phyloP scores from a whole-genome alignment of 2,888 invertebrate genomes.

The Cephus spinipes region DNA sequence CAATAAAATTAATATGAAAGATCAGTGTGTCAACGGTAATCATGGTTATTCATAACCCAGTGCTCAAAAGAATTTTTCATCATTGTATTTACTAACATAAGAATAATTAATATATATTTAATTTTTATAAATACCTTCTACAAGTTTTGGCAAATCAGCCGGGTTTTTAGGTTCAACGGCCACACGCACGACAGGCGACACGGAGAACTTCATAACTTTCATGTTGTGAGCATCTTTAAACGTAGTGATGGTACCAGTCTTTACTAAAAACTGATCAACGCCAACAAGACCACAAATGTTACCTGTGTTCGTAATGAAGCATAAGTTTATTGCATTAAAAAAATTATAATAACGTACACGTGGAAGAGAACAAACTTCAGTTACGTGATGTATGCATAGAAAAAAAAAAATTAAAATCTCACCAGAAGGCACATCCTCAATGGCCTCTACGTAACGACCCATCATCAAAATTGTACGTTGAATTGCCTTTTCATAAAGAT shows the following conservation, averaged over 20 bases:
- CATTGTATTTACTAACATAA: conserved; percentile 30
- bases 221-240: conserved; percentile 99
- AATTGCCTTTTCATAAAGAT: conserved; percentile 98
- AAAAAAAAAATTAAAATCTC: conserved; percentile 45
- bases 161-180: conserved; percentile 99
- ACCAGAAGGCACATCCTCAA: conserved; percentile 98
- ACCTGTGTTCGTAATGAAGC: conserved; percentile 65
- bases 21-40: conserved; percentile 59
- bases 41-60: conserved; percentile 63
- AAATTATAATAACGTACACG: background rate
- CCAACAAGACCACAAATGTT: conserved; percentile 99
- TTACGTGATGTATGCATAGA: background rate
- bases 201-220: conserved; percentile 99
- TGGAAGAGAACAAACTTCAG: background rate
- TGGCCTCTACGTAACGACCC: conserved; percentile 99
- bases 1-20: background rate
- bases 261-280: conserved; percentile 99
- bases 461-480: conserved; percentile 99
- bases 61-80: conserved; percentile 58
- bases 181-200: conserved; percentile 98
- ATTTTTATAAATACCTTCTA: conserved; percentile 74
- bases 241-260: conserved; percentile 99
- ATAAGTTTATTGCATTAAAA: background rate
- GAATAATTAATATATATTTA: background rate
- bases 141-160: conserved; percentile 98